phyloP scores from a whole-genome alignment of 2,113 vertebrate species.

The Cricetomys ansorgei region DNA sequence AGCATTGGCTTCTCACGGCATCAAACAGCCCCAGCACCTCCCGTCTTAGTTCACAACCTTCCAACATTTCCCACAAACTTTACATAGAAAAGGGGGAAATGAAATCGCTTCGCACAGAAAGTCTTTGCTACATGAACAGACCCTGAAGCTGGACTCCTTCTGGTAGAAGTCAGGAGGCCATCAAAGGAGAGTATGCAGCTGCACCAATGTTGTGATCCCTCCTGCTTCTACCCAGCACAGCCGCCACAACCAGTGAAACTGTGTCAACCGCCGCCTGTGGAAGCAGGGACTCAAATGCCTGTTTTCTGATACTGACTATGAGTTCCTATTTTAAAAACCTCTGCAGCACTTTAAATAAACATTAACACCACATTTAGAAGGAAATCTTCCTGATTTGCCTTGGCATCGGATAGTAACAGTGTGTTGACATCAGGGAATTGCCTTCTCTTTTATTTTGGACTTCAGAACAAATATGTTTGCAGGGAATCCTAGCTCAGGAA shows the following conservation, averaged over 20 bases:
- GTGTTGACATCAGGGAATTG: background rate
- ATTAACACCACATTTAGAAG: background rate
- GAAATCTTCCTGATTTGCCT: background rate
- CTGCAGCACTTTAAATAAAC: slow-evolving; percentile 16
- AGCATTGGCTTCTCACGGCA: background rate
- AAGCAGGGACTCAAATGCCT: background rate
- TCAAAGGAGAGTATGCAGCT: background rate
- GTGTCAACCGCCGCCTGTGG: slow-evolving; percentile 1
- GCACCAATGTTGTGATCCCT: background rate
- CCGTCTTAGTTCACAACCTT: background rate
- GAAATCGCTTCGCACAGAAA: background rate
- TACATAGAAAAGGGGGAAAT: background rate
- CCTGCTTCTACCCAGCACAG: background rate
- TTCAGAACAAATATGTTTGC: background rate
- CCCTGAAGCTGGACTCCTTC: background rate
- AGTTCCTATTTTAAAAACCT: background rate
- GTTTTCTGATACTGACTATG: background rate
- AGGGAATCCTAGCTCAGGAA: background rate
- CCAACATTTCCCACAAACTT: background rate
- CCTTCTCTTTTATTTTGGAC: background rate
- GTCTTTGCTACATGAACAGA: background rate
- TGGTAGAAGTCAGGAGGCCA: background rate
- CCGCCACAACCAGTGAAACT: background rate
- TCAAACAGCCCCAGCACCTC: background rate
- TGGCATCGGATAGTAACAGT: background rate